Conservation (phyloP, 2,797 vertebrate species). For the Acanthopagrus latus region DNA sequence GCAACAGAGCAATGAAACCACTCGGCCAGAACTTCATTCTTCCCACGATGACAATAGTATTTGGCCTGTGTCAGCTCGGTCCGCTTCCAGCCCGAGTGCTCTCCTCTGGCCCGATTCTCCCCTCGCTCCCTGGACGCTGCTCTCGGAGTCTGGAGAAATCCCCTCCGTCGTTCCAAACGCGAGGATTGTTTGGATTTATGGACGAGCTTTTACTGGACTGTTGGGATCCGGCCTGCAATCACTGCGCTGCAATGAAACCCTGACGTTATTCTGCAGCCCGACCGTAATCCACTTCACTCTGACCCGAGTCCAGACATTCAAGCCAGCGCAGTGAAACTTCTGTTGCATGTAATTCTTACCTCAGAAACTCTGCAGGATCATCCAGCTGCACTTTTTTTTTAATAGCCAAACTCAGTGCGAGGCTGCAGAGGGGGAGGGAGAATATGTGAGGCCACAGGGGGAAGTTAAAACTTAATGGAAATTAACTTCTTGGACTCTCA, state of each 20-base stretch:
- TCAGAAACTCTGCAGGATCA: not conserved
- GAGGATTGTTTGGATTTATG: constrained; percentile 47
- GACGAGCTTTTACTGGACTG: constrained; percentile 48
- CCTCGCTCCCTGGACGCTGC: constrained; percentile 17
- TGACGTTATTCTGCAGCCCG: constrained; percentile 61
- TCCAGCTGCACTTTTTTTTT: constrained; percentile 23
- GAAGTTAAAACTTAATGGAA: constrained; percentile 37
- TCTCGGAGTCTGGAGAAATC: constrained; percentile 13
- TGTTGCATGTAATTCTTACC: not conserved
- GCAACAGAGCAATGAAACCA: not conserved
- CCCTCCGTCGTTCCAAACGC: constrained; percentile 1
- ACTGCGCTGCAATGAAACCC: constrained; percentile 44
- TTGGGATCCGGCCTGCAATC: constrained; percentile 42
- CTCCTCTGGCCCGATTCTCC: not conserved
- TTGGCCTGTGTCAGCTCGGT: constrained; percentile 18
- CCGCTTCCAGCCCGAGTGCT: not conserved
- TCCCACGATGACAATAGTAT: constrained; percentile 10
- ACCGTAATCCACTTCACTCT: constrained; percentile 58
- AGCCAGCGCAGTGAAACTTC: not conserved
- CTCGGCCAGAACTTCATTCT: not conserved
- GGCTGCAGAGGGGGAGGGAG: constrained; percentile 13
- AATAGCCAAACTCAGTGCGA: constrained; percentile 12
- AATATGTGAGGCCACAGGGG: constrained; percentile 26
- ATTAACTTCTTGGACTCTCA: constrained; percentile 26
- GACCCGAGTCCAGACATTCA: constrained; percentile 35